Base-by-base conservation (phyloP, 2,113 vertebrate genomes). In the Chionomys nivalis region DNA sequence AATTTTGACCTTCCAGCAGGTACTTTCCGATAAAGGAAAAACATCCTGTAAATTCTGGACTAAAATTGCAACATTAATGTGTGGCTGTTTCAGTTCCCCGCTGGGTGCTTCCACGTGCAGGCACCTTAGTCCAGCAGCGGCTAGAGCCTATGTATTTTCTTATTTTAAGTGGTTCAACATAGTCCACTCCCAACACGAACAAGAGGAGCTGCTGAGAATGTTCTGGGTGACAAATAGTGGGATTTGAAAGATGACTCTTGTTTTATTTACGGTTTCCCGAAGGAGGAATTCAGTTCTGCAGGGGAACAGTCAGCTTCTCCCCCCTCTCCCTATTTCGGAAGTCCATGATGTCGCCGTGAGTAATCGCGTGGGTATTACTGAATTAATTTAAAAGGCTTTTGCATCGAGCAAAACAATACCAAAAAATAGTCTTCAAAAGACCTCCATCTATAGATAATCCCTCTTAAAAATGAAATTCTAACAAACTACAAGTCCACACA, bases 381-480 rank as follows among this genome's bases (percentile, higher is more conserved):
- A 83, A 87, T 94, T 77, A n/a, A 78, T 44, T 49, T n/a, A 65
- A 93, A 96, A 93, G 68, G 31, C 61, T 87, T 10, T 23, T n/a
- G 58, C n/a, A 39, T 61, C 47, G n/a, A 91, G 63, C 44, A 92
- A 88, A 94, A 77, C 26, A 58, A 36, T 61, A 12, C 12, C 16
- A 72, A 78, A 52, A 79, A 66, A 79, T n/a, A n/a, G 49, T 49
- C 61, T 82, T 77, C 44, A 73, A 63, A 93, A 94, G 82, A 24
- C 55, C 87, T 77, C 52, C 72, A 36, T 65, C 31, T 52, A 26
- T 21, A 90, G 72, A 36, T 49, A 93, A 72, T 11, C 44, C 44
- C 28, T 52, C 76, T 47, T 90, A 82, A 93, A 96, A 86, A 81
- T 55, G 87, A 93, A 96, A 94, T 33, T 49, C 72, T 52, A 65